phyloP scores from a whole-genome alignment of 2,888 invertebrate species.

The Automeris io region DNA sequence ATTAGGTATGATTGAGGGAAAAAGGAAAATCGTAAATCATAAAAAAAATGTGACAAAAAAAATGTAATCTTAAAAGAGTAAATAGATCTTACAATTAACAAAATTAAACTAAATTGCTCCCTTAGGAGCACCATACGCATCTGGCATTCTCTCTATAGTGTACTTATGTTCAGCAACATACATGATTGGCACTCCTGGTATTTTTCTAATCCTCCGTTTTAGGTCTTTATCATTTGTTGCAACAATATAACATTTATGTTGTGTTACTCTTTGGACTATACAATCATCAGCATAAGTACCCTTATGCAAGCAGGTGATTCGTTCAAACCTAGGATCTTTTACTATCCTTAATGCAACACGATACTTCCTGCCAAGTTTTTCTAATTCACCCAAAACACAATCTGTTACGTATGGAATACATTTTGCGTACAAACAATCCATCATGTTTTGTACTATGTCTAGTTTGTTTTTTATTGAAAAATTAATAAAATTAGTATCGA shows the following conservation, averaged over 20 bases:
- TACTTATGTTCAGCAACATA: slow-evolving; percentile 94
- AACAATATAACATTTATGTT: slow-evolving; percentile 99
- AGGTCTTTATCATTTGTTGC: slow-evolving; percentile 99
- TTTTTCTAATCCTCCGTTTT: slow-evolving; percentile 95
- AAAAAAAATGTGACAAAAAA: too few relatives aligned
- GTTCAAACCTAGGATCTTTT: slow-evolving; percentile 95
- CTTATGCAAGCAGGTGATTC: slow-evolving; percentile 95
- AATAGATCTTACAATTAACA: too few relatives aligned
- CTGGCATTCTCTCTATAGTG: slow-evolving; percentile 98
- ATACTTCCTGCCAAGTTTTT: slow-evolving; percentile 97
- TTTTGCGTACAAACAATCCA: slow-evolving; percentile 99
- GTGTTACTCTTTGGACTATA: slow-evolving; percentile 94
- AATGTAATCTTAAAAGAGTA: too few relatives aligned
- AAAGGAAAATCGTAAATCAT: too few relatives aligned
- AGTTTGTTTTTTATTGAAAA: slow-evolving; percentile 98
- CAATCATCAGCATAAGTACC: slow-evolving; percentile 99
- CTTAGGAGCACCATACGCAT: slow-evolving; percentile 97
- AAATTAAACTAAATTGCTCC: slow-evolving; percentile 54
- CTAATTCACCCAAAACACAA: slow-evolving; percentile 97
- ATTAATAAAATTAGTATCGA: slow-evolving; percentile 99
- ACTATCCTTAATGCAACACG: slow-evolving; percentile 95
- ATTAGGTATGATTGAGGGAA: too few relatives aligned
- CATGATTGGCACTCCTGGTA: slow-evolving; percentile 99
- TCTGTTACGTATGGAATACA: slow-evolving; percentile 99
- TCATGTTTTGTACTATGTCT: slow-evolving; percentile 97